Evolutionary conservation across 2,113 vertebrate species (phyloP).

Genomic region (Bos taurus): DNA sequence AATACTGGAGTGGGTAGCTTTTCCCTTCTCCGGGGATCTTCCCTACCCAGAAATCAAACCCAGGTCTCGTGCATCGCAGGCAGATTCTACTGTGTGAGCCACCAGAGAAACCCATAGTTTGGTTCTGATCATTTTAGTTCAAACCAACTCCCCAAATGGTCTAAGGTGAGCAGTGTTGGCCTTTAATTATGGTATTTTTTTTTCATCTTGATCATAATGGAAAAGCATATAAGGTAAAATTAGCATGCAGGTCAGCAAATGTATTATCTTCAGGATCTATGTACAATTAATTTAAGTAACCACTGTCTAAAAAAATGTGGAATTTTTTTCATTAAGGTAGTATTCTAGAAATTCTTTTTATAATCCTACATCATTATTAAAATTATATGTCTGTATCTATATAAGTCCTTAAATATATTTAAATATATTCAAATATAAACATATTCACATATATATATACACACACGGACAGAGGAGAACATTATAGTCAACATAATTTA

Average conservation of each 20-base stretch:
- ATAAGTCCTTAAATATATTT: background rate
- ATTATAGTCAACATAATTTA: background rate
- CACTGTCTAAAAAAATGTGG: background rate
- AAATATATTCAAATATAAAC: background rate
- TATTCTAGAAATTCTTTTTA: background rate
- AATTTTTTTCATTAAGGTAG: background rate
- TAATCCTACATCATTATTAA: background rate
- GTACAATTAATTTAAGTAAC: background rate
- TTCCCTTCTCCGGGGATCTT: background rate
- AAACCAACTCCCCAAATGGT: background rate
- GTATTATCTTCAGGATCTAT: background rate
- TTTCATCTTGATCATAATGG: background rate
- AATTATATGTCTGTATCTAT: background rate
- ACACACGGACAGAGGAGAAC: background rate
- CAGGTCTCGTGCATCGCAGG: background rate
- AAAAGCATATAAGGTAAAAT: background rate
- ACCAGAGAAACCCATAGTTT: background rate
- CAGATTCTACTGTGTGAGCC: background rate
- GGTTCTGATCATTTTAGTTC: background rate
- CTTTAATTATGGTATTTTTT: background rate
- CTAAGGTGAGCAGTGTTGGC: background rate
- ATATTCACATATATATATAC: background rate
- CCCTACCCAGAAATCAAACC: background rate
- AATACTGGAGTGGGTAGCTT: background rate
- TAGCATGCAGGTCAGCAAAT: background rate